Conservation (phyloP, 2,113 vertebrate genomes). For the Parotia lawesii region DNA sequence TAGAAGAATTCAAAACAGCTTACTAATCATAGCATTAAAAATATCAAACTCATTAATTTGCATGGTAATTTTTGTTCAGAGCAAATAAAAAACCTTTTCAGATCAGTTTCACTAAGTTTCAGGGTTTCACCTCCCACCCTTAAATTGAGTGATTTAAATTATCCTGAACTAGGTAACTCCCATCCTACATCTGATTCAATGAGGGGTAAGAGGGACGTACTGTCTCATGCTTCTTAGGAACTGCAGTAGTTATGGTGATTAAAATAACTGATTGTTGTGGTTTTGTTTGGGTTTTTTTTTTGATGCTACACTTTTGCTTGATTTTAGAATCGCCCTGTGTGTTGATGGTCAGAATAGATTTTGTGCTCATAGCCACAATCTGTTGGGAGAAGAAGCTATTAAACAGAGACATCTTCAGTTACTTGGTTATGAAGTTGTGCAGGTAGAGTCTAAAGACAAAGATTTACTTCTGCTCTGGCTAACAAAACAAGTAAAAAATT, state of each 20-base stretch:
- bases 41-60: background rate
- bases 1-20: background rate
- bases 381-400: slow-evolving; percentile 86
- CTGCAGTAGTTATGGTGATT: background rate
- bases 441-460: slow-evolving; percentile 70
- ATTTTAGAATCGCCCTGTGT: slow-evolving; percentile 78
- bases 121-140: background rate
- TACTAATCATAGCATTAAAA: background rate
- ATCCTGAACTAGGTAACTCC: background rate
- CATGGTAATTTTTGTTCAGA: background rate
- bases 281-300: background rate
- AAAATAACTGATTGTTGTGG: background rate
- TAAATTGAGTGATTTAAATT: background rate
- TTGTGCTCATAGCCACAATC: slow-evolving; percentile 71
- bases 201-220: background rate
- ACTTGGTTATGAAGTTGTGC: slow-evolving; percentile 88
- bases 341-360: slow-evolving; percentile 87
- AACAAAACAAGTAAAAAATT: background rate
- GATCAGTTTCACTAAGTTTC: background rate
- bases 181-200: background rate
- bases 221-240: background rate
- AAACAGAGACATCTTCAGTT: slow-evolving; percentile 89
- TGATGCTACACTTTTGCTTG: background rate
- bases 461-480: background rate
- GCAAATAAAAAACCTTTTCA: background rate